Evolutionary conservation across 1,140 invertebrate genomes (phyloP), one percentile per base, ranked within the genome.

Genomic region (Lysiphlebus fabarum): DNA sequence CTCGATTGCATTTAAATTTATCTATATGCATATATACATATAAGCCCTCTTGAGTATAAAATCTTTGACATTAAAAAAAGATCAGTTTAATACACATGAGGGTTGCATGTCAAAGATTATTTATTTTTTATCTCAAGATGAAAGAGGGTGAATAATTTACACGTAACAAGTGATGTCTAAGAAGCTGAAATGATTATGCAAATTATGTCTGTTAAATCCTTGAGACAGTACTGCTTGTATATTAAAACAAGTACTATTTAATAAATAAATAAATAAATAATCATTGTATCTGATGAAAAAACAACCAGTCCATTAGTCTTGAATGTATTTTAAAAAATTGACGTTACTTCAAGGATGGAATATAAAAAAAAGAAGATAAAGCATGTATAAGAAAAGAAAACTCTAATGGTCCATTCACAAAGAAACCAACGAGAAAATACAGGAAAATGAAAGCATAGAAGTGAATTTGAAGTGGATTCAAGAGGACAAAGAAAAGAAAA

Each of bases 151-250:
- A 51, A 59, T 59, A 59, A 53, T 59, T 59, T 44, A 59, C 17
- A 26, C 45, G 58, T 41, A 17, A 34, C 42, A 59, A 53, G 50
- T 59, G 38, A 45, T 36, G 49, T 54, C 58, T 59, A 59, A 59
- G 58, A 59, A 59, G 58, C 36, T 59, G 14, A 40, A 48, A 59
- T 53, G 36, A 59, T 59, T 59, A 59, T 59, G 50, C 38, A 59
- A 50, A 54, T 59, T 59, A 37, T 43, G 41, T 55, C 38, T 44
- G 10, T 9, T 7, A 33, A 9, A 17, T 44, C 42, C 14, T 26
- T 43, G 41, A 17, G 26, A 26, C 40, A 34, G 14, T n/a, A 14
- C 26, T 11, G 10, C 5, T 43, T 12, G 14, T 41, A 17, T 41
- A 40, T 41, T 5, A 55, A 17, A 17, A 41, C 14, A 41, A 41